These are phyloP conservation scores for western clawed frog (Xenopus tropicalis) DNA, from an alignment of 2,113 vertebrate genomes.

Conservation along the genomic window UCB_Xtro_10.0 CM004447.2:95028501-95029000, in stretches of 20 bases:
- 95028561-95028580: not conserved
- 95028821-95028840: constrained; percentile 39
- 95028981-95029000: constrained; percentile 21
- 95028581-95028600: not conserved
- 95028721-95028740: not conserved
- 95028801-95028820: constrained; percentile 33
- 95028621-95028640: not conserved
- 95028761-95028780: constrained; percentile 15
- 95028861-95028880: constrained; percentile 31
- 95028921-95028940: constrained; percentile 29
- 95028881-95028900: constrained; percentile 26
- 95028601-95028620: too few relatives aligned
- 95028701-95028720: not conserved
- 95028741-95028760: not conserved
- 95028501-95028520: too few relatives aligned
- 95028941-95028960: constrained; percentile 24
- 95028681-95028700: not conserved
- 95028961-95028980: constrained; percentile 11
- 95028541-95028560: not conserved
- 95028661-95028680: not conserved
- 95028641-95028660: not conserved
- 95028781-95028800: constrained; percentile 8
- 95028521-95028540: too few relatives aligned
- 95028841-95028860: constrained; percentile 26
- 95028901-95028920: constrained; percentile 14